Evolutionary conservation across 1,140 invertebrate species (phyloP).

Genomic region (Whitmania pigra): DNA sequence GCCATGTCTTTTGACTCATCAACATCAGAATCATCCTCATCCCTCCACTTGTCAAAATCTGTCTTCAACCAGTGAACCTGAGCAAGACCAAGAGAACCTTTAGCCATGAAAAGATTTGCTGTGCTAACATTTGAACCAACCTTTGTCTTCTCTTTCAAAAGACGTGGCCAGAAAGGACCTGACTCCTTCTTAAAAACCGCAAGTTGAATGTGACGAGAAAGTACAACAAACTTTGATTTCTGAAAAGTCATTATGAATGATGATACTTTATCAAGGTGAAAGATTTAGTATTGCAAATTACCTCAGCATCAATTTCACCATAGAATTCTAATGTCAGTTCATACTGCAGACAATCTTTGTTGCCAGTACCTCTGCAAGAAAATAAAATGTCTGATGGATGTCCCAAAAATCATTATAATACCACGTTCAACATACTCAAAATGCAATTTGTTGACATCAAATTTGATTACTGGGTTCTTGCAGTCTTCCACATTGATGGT

Average conservation of each 20-base stretch:
- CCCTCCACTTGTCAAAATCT: conserved; percentile 92
- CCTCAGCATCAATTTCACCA: conserved; percentile 66
- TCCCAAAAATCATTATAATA: neutral
- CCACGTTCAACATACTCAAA: conserved; percentile 51
- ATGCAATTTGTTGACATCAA: conserved; percentile 63
- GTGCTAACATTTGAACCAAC: conserved; percentile 26
- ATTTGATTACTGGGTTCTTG: conserved; percentile 66
- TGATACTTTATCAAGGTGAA: neutral
- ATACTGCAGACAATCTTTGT: conserved; percentile 69
- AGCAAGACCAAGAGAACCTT: neutral
- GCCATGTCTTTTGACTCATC: conserved; percentile 43
- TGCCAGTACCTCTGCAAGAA: conserved; percentile 54
- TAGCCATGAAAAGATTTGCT: neutral
- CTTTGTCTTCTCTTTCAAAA: conserved; percentile 75
- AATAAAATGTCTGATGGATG: neutral
- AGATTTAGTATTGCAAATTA: conserved; percentile 31
- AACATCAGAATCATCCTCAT: conserved; percentile 72
- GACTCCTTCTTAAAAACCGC: conserved; percentile 59
- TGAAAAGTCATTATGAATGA: conserved; percentile 29
- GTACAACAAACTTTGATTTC: conserved; percentile 46
- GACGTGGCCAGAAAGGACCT: conserved; percentile 69
- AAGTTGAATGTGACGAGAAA: conserved; percentile 64
- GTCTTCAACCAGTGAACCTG: conserved; percentile 84
- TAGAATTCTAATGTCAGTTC: conserved; percentile 71
- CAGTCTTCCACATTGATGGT: conserved; percentile 80